Base-by-base conservation (phyloP, 2,113 vertebrate species). In the Sinosuthora webbiana region DNA sequence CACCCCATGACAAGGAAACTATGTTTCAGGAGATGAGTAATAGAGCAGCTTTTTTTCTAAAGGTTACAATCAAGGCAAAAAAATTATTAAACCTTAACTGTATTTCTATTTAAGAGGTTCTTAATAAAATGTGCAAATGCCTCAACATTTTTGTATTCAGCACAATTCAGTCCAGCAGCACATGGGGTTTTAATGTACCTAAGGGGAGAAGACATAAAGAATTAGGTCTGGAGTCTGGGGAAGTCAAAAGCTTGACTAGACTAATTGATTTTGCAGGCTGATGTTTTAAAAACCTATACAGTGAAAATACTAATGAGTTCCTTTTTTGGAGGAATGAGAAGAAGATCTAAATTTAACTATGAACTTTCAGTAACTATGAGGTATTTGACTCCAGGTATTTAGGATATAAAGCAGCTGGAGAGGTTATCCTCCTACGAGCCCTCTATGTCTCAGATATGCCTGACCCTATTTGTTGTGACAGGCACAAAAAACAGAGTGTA, bases 151-250 rank as follows among this genome's bases (percentile, higher is more conserved):
- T 93, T 16, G 1, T 73, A 88, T 94, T 89, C 76, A 78, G 59
- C 57, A 74, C 59, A 65, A 74, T 90, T 94, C 78, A 87, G 75
- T 55, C 79, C 79, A 90, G 60, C 47, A 91, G 73, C 73, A 55
- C 67, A 52, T 25, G 18, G 60, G 45, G 30, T 94, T 95, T 93
- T 88, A 86, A 81, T 33, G 28, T 65, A 91, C 87, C 96, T 86
- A 35, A 69, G 53, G 84, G 92, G 57, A 91, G 60, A 83, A 88
- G 76, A 39, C 37, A 70, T 57, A 59, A 94, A 93, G 81, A 97
- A 95, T 95, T 95, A 95, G 96, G 94, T 92, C 91, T 96, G 82
- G 94, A 96, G 92, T 81, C 95, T 93, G 87, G 97, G 96, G 96
- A 94, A 93, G 69, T 89, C 39, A 95, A 80, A 69, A 85, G 68